Evolutionary conservation across 2,113 vertebrate species (phyloP), one percentile per base, ranked within the genome.

Genomic region (Aleadryas rufinucha): DNA sequence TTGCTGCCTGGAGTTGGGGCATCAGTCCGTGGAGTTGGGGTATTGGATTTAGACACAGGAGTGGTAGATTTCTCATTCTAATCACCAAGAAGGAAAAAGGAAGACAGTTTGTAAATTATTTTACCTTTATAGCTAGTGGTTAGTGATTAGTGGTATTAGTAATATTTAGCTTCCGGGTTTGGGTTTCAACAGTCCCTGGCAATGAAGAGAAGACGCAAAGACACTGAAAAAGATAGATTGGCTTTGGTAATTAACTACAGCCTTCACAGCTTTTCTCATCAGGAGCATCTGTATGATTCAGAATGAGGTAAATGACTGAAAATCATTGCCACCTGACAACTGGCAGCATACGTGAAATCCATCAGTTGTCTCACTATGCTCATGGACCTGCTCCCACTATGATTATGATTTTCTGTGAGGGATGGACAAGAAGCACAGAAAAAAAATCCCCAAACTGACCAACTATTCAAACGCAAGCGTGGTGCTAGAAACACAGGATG

Each of bases 11-110:
- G 98, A 68, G 98, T 98, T 56, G 98, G 98, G 14, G 98, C 98
- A 61, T 99, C 98, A 13, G 97, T 98, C 93, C 98, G 97, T 87
- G 98, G 98, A 97, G 98, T 98, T 72, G 98, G 98, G 59, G 98
- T 99, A 95, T 96, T 99, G 71, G 98, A 99, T 94, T 98, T 98
- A 64, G 98, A 99, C 91, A 99, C 98, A 42, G 98, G 98, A 96
- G 98, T 99, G 61, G 98, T 98, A 89, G 98, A 98, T 95, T 99
- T 99, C 97, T 99, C 98, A 96, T 99, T 99, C 98, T 99, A 94
- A 89, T n/a, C 84, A 89, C 72, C 45, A 91, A 60, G 72, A 85
- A 69, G 52, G 13, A 45, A 61, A 93, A 88, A 42, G 9, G 16
- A 47, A 91, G 10, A 88, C 28, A 69, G 22, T 12, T 75, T 22